Percentiles rank a stretch among this genome's conserved stretches.
These are phyloP conservation scores for Archips crataeganus DNA, from an alignment of 2,888 invertebrate genomes.

Conservation along the genomic window DNA sequence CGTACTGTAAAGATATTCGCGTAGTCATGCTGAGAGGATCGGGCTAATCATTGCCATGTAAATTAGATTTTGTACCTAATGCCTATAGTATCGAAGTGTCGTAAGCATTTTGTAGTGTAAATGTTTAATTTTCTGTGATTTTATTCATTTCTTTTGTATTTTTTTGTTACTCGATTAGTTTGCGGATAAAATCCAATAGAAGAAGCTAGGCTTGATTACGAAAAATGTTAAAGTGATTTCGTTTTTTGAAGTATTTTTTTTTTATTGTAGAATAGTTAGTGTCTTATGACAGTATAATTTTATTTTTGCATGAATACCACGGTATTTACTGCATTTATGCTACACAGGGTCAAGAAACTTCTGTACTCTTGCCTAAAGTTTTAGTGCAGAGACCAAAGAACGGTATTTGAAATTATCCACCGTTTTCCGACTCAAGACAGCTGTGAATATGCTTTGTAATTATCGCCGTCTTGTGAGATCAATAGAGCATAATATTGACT, in stretches of 20 bases:
- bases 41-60: slow-evolving; percentile 80
- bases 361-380: slow-evolving; percentile 44
- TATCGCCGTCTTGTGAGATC: slow-evolving; percentile 56
- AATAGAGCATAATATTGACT: slow-evolving; percentile 37
- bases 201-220: slow-evolving; percentile 66
- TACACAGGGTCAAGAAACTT: slow-evolving; percentile 46
- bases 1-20: not conserved
- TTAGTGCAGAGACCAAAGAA: slow-evolving; percentile 67
- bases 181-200: slow-evolving; percentile 77
- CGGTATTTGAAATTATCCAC: slow-evolving; percentile 59
- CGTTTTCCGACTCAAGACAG: slow-evolving; percentile 49
- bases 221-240: slow-evolving; percentile 45
- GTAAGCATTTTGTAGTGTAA: slow-evolving; percentile 59
- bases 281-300: slow-evolving; percentile 53
- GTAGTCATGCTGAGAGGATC: slow-evolving; percentile 47
- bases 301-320: slow-evolving; percentile 28
- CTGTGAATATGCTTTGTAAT: slow-evolving; percentile 60
- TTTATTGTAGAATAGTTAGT: slow-evolving; percentile 52
- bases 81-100: slow-evolving; percentile 61
- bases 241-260: slow-evolving; percentile 36
- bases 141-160: slow-evolving; percentile 65
- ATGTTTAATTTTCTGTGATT: slow-evolving; percentile 80
- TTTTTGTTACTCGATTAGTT: slow-evolving; percentile 67
- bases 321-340: slow-evolving; percentile 23
- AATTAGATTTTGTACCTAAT: slow-evolving; percentile 69